Conservation (phyloP, 2,113 vertebrate genomes). For the Psittacula cyanocephala region DNA sequence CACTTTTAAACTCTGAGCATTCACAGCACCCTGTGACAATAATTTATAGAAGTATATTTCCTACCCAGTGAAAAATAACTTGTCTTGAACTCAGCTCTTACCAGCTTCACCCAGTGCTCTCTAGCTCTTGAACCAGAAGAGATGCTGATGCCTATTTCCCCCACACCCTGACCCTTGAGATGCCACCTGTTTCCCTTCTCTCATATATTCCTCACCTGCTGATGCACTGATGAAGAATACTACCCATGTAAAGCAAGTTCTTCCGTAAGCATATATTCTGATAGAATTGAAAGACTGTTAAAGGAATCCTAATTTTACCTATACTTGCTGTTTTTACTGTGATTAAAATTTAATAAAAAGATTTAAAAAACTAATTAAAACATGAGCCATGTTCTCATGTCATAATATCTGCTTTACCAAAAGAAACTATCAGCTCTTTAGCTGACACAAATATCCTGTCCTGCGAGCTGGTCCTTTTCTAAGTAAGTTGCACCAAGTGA, state of each 20-base stretch:
- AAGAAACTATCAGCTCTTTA: neutral
- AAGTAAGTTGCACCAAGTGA: neutral
- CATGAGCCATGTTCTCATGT: neutral
- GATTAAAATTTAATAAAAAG: neutral
- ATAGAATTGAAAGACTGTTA: neutral
- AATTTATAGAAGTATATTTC: neutral
- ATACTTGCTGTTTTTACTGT: accelerated
- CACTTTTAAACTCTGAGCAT: neutral
- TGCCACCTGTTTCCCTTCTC: neutral
- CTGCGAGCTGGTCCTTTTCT: neutral
- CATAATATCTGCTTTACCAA: neutral
- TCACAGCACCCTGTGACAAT: neutral
- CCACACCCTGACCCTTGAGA: neutral
- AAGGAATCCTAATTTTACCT: neutral
- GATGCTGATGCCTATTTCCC: neutral
- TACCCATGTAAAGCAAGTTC: neutral
- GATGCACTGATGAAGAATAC: neutral
- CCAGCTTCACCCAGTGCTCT: neutral
- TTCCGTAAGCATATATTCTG: neutral
- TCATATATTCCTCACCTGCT: neutral
- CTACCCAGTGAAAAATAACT: neutral
- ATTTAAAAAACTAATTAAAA: neutral
- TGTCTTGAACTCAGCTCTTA: neutral
- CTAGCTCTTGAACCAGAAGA: neutral
- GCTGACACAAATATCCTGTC: neutral